phyloP scores from a whole-genome alignment of 2,113 vertebrate species.

The Laterallus jamaicensis region DNA sequence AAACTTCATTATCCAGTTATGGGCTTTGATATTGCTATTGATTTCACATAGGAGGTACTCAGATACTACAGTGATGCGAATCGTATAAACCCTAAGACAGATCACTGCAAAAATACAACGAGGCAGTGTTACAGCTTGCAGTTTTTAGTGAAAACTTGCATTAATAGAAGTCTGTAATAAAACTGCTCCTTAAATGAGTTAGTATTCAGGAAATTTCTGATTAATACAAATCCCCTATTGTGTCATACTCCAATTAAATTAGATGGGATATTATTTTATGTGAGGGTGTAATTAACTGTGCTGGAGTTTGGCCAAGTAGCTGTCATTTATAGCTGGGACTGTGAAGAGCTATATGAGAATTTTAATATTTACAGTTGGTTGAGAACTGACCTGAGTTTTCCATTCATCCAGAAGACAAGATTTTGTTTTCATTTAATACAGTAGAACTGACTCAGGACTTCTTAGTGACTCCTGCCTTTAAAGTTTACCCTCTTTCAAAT shows the following conservation, averaged over 20 bases:
- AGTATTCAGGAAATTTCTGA: conserved; percentile 28
- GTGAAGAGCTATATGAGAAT: background rate
- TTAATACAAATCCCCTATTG: conserved; percentile 21
- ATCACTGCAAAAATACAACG: background rate
- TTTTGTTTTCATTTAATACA: background rate
- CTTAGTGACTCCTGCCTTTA: background rate
- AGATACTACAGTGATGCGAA: background rate
- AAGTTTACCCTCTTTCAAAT: background rate
- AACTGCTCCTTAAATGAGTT: conserved; percentile 14
- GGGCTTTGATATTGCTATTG: conserved; percentile 46
- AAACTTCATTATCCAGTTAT: conserved; percentile 47
- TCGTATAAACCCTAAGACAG: background rate
- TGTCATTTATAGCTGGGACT: conserved; percentile 26
- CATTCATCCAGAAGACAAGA: background rate
- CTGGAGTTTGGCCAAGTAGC: conserved; percentile 32
- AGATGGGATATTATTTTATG: conserved; percentile 40
- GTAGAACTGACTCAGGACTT: background rate
- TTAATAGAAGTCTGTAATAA: background rate
- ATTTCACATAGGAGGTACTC: conserved; percentile 25
- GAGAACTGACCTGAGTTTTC: background rate
- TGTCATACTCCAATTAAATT: conserved; percentile 45
- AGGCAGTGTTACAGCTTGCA: background rate
- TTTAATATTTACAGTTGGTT: background rate
- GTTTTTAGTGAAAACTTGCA: background rate
- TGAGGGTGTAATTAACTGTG: conserved; percentile 40